phyloP scores from a whole-genome alignment of 2,888 invertebrate species.

The Gymnocheta viridis region DNA sequence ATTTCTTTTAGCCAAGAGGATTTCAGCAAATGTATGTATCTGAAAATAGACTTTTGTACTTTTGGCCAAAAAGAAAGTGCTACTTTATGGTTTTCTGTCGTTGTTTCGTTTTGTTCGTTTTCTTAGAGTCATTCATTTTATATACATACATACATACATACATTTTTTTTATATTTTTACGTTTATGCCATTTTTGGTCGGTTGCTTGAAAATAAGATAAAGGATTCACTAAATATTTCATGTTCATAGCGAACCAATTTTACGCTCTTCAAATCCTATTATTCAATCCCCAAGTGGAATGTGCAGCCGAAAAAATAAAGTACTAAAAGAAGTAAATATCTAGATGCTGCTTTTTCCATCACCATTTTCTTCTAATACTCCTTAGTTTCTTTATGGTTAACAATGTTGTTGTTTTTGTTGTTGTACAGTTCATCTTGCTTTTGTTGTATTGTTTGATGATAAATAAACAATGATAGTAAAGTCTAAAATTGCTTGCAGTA shows the following conservation, averaged over 20 bases:
- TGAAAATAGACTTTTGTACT: constrained; percentile 58
- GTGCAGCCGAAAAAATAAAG: constrained; percentile 64
- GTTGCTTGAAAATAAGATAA: constrained; percentile 71
- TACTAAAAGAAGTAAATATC: constrained; percentile 40
- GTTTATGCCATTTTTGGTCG: constrained; percentile 53
- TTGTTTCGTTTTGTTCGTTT: constrained; percentile 4
- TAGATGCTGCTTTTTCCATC: constrained; percentile 2
- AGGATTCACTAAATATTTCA: constrained; percentile 83
- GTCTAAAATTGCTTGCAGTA: constrained; percentile 41
- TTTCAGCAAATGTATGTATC: constrained; percentile 48
- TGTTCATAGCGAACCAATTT: constrained; percentile 83
- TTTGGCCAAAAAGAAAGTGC: constrained; percentile 61
- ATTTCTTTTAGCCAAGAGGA: constrained; percentile 23
- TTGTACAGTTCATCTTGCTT: constrained; percentile 36
- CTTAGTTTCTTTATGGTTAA: constrained; percentile 6
- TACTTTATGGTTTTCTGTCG: constrained; percentile 58
- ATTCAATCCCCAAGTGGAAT: constrained; percentile 81
- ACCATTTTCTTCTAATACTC: background rate
- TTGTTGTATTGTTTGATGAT: constrained; percentile 51
- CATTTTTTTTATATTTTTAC: background rate
- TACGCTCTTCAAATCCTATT: constrained; percentile 83
- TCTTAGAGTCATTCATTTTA: background rate
- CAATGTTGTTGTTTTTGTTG: constrained; percentile 4
- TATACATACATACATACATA: too few relatives aligned
- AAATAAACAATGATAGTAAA: constrained; percentile 50